Conservation (phyloP, 2,888 invertebrate genomes). For the Zygaena filipendulae region DNA sequence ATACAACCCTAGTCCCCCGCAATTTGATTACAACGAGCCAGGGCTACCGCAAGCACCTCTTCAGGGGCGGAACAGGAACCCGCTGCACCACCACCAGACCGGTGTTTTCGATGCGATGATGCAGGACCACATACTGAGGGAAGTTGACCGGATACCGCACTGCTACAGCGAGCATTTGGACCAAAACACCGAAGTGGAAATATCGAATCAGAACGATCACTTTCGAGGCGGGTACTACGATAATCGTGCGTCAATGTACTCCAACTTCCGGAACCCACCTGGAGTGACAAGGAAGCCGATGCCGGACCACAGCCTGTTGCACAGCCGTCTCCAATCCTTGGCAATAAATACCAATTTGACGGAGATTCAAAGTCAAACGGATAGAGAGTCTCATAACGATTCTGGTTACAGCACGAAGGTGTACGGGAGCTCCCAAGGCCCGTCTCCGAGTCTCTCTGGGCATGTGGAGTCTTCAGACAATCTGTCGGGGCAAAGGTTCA, state of each 20-base stretch:
- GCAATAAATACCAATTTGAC: constrained; percentile 60
- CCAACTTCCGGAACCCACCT: constrained; percentile 25
- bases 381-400: constrained; percentile 80
- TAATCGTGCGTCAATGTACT: constrained; percentile 41
- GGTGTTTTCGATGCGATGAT: constrained; percentile 63
- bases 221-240: constrained; percentile 52
- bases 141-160: constrained; percentile 60
- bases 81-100: constrained; percentile 49
- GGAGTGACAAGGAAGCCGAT: constrained; percentile 38
- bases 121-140: constrained; percentile 61
- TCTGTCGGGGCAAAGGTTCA: constrained; percentile 47
- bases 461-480: constrained; percentile 52
- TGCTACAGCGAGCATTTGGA: constrained; percentile 57
- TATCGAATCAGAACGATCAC: constrained; percentile 51
- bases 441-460: constrained; percentile 79
- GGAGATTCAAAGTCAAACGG: constrained; percentile 60
- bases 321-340: constrained; percentile 53
- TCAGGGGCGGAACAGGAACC: constrained; percentile 48
- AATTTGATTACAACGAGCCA: constrained; percentile 42
- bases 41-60: constrained; percentile 36
- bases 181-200: constrained; percentile 58
- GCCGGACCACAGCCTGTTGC: constrained; percentile 50
- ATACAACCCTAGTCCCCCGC: constrained; percentile 26
- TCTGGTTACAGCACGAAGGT: constrained; percentile 88
- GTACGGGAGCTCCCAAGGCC: constrained; percentile 81